These are phyloP conservation scores for Thelaira solivaga DNA, from an alignment of 2,888 invertebrate genomes.

Conservation along the genomic window DNA sequence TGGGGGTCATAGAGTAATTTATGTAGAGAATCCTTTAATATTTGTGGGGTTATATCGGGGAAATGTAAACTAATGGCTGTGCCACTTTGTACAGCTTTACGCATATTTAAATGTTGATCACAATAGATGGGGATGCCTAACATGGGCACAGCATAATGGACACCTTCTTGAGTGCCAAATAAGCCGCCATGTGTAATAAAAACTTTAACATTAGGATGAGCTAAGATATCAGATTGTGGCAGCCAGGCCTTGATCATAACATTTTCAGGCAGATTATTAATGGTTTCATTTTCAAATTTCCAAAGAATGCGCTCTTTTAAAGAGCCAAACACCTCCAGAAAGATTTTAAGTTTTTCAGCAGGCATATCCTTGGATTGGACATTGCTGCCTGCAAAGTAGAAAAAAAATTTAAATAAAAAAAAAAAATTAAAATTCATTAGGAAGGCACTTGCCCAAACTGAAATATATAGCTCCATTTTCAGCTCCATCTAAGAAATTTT, in stretches of 20 bases:
- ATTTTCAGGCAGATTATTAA: conserved; percentile 75
- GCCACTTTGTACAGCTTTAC: conserved; percentile 72
- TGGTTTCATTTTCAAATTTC: conserved; percentile 78
- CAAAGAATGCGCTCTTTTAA: conserved; percentile 77
- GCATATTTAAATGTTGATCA: conserved; percentile 77
- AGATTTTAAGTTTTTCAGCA: conserved; percentile 71
- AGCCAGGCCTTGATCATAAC: conserved; percentile 78
- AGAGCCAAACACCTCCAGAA: conserved; percentile 76
- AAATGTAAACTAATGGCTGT: conserved; percentile 74
- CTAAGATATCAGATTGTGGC: conserved; percentile 78
- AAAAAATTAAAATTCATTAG: not conserved
- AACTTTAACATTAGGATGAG: conserved; percentile 76
- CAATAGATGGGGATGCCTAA: conserved; percentile 77
- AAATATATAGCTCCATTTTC: conserved; percentile 78
- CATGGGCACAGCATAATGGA: conserved; percentile 77
- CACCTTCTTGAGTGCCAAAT: conserved; percentile 77
- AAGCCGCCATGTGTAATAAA: conserved; percentile 78
- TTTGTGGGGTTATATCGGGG: conserved; percentile 70
- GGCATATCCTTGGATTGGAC: conserved; percentile 77
- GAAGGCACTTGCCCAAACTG: conserved; percentile 73
- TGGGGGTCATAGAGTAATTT: conserved; percentile 75
- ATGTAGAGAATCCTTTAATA: conserved; percentile 69
- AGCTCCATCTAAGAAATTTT: conserved; percentile 76
- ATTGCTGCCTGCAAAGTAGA: conserved; percentile 74
- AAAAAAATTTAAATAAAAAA: not conserved